Conservation (phyloP, 2,113 vertebrate species). For the Python bivittatus region DNA sequence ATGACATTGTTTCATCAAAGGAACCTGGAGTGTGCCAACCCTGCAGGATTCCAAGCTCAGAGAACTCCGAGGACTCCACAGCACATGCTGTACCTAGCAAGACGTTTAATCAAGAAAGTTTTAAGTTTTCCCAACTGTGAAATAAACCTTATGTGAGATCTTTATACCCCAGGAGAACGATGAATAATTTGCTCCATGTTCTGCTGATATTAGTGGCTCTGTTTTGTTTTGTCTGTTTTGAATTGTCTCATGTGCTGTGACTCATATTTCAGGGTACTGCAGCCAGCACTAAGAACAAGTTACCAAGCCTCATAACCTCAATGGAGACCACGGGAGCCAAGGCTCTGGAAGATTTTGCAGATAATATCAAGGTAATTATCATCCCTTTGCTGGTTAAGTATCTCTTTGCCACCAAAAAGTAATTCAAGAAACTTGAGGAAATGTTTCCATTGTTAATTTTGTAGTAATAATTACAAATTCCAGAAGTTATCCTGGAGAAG, state of each 20-base stretch:
- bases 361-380: conserved; percentile 91
- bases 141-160: background rate
- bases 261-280: conserved; percentile 85
- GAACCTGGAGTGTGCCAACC: too few species aligned
- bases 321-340: conserved; percentile 97
- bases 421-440: background rate
- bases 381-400: background rate
- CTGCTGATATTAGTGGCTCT: background rate
- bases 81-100: background rate
- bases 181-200: background rate
- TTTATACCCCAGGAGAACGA: background rate
- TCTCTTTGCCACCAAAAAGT: background rate
- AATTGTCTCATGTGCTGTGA: background rate
- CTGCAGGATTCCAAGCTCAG: too few species aligned
- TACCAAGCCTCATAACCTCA: conserved; percentile 92
- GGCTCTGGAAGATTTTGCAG: conserved; percentile 96
- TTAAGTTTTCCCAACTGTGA: background rate
- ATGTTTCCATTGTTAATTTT: background rate
- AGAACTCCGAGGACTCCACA: too few species aligned
- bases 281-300: conserved; percentile 98
- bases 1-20: too few species aligned
- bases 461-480: background rate
- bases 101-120: background rate
- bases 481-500: background rate
- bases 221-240: background rate